A percentile compares a stretch with the other conserved stretches of the same genome.
phyloP scores from a whole-genome alignment of 2,888 invertebrate genomes.

The Amorpha juglandis region DNA sequence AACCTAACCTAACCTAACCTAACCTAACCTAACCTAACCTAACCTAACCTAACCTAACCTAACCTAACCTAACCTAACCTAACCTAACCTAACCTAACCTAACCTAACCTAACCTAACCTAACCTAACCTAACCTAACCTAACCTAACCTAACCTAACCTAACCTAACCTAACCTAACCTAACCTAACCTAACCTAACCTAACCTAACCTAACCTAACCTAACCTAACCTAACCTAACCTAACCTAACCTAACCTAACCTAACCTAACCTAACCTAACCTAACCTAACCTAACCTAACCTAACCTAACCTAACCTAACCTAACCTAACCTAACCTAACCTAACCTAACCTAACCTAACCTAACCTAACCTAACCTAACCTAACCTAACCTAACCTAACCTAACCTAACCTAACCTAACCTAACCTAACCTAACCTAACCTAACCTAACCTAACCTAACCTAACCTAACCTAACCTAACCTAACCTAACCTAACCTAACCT shows the following conservation, averaged over 20 bases:
- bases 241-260: constrained; percentile 34
- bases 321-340: constrained; percentile 40
- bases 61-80: constrained; percentile 38
- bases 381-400: constrained; percentile 35
- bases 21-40: constrained; percentile 37
- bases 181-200: constrained; percentile 39
- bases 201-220: constrained; percentile 28
- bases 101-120: constrained; percentile 38
- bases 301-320: constrained; percentile 40
- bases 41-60: constrained; percentile 38
- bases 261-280: constrained; percentile 34
- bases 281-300: constrained; percentile 38
- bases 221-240: constrained; percentile 36
- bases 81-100: constrained; percentile 36
- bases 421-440: constrained; percentile 32
- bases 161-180: constrained; percentile 39
- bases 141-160: constrained; percentile 38
- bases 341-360: constrained; percentile 40
- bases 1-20: constrained; percentile 37
- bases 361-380: constrained; percentile 38
- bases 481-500: constrained; percentile 36
- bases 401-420: constrained; percentile 31
- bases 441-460: constrained; percentile 37
- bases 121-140: constrained; percentile 37
- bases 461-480: constrained; percentile 36